Conservation (phyloP, 2,888 invertebrate species). For the Drosophila lacicola region DNA sequence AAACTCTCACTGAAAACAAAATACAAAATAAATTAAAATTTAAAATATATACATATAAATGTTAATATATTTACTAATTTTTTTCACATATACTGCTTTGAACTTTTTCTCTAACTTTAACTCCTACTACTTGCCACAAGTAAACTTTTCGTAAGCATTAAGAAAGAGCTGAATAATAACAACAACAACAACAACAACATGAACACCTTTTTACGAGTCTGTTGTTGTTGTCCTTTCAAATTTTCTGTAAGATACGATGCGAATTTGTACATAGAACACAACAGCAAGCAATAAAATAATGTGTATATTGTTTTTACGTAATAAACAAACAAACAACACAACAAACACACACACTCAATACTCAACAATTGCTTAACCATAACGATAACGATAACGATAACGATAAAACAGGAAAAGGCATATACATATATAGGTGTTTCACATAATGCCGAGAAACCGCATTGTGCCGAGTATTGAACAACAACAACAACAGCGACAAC, state of each 20-base stretch:
- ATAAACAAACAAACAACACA: constrained; percentile 39
- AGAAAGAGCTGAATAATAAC: constrained; percentile 26
- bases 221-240: constrained; percentile 25
- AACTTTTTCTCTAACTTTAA: constrained; percentile 59
- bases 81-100: constrained; percentile 51
- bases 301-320: constrained; percentile 38
- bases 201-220: background rate
- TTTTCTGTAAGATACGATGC: constrained; percentile 31
- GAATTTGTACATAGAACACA: constrained; percentile 33
- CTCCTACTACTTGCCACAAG: constrained; percentile 48
- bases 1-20: constrained; percentile 38
- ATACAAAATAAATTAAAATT: constrained; percentile 18
- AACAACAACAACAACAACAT: constrained; percentile 13
- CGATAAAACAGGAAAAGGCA: constrained; percentile 11
- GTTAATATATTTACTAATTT: constrained; percentile 56
- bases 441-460: background rate
- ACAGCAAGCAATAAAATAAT: constrained; percentile 20
- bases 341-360: constrained; percentile 31
- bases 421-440: constrained; percentile 3
- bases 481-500: background rate
- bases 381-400: constrained; percentile 3
- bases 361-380: constrained; percentile 25
- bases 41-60: constrained; percentile 37
- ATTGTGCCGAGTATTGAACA: background rate
- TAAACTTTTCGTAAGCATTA: constrained; percentile 39